phyloP scores from a whole-genome alignment of 2,888 invertebrate species.

The Chrysolina oricalcia region DNA sequence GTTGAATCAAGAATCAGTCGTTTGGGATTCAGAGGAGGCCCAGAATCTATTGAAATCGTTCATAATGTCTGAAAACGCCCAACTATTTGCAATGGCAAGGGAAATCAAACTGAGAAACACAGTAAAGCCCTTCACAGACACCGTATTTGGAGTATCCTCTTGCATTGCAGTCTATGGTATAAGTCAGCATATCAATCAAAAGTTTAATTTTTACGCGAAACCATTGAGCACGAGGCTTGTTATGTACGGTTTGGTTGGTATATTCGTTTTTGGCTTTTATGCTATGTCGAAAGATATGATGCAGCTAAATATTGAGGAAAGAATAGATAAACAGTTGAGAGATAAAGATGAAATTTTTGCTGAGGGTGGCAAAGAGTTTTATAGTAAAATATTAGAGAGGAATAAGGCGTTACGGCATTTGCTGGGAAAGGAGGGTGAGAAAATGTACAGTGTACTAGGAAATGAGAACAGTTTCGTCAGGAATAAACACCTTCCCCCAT shows the following conservation, averaged over 20 bases:
- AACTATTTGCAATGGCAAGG: slow-evolving; percentile 86
- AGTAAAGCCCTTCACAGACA: slow-evolving; percentile 76
- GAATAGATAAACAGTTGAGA: slow-evolving; percentile 78
- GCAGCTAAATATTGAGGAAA: slow-evolving; percentile 77
- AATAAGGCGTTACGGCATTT: slow-evolving; percentile 83
- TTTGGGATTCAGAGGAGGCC: slow-evolving; percentile 80
- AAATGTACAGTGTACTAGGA: slow-evolving; percentile 78
- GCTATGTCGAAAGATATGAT: slow-evolving; percentile 79
- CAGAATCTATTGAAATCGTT: slow-evolving; percentile 79
- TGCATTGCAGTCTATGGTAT: slow-evolving; percentile 74
- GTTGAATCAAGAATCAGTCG: slow-evolving; percentile 78
- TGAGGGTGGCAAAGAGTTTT: slow-evolving; percentile 85
- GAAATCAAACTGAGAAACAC: slow-evolving; percentile 80
- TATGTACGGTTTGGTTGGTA: slow-evolving; percentile 75
- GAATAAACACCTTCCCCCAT: slow-evolving; percentile 78
- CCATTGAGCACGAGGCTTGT: slow-evolving; percentile 72
- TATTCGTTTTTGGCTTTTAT: slow-evolving; percentile 77
- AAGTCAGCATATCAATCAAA: slow-evolving; percentile 74
- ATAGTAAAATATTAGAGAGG: slow-evolving; percentile 80
- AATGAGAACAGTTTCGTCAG: slow-evolving; percentile 81
- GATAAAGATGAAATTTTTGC: slow-evolving; percentile 77
- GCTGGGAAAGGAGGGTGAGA: slow-evolving; percentile 78
- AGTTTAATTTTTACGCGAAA: slow-evolving; percentile 74
- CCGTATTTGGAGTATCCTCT: slow-evolving; percentile 73
- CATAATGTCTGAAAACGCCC: slow-evolving; percentile 84